Conservation (phyloP, 2,888 invertebrate genomes). For the Athripsodes cinereus region DNA sequence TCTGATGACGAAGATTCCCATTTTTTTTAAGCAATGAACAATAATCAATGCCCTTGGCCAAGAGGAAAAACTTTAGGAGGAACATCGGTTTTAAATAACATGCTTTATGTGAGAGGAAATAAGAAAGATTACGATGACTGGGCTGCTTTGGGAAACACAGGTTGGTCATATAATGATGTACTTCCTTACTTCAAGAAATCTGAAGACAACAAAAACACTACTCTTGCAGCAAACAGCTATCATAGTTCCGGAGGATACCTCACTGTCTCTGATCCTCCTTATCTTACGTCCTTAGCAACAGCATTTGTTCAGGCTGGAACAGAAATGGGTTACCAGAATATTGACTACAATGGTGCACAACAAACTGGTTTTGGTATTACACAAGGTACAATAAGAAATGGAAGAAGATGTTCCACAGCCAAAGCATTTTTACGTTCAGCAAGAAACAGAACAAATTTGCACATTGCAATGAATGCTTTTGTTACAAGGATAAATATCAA, state of each 20-base stretch:
- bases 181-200: conserved; percentile 46
- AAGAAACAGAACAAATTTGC: conserved; percentile 32
- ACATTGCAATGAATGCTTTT: conserved; percentile 36
- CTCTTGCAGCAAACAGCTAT: conserved; percentile 31
- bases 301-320: conserved; percentile 39
- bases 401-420: conserved; percentile 45
- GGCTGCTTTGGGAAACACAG: conserved; percentile 46
- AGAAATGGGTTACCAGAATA: conserved; percentile 42
- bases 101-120: conserved; percentile 55
- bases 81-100: conserved; percentile 54
- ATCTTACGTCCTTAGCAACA: conserved; percentile 35
- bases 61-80: conserved; percentile 62
- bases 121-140: conserved; percentile 50
- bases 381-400: conserved; percentile 41
- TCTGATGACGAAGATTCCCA: too few relatives aligned
- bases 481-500: conserved; percentile 42
- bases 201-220: conserved; percentile 32
- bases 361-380: conserved; percentile 47
- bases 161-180: conserved; percentile 51
- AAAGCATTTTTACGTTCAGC: conserved; percentile 44
- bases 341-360: conserved; percentile 38
- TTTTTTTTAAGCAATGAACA: conserved; percentile 38
- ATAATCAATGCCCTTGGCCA: conserved; percentile 47
- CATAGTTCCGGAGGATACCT: conserved; percentile 41
- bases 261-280: conserved; percentile 36